phyloP scores from a whole-genome alignment of 2,113 vertebrate genomes.

The Mola mola region DNA sequence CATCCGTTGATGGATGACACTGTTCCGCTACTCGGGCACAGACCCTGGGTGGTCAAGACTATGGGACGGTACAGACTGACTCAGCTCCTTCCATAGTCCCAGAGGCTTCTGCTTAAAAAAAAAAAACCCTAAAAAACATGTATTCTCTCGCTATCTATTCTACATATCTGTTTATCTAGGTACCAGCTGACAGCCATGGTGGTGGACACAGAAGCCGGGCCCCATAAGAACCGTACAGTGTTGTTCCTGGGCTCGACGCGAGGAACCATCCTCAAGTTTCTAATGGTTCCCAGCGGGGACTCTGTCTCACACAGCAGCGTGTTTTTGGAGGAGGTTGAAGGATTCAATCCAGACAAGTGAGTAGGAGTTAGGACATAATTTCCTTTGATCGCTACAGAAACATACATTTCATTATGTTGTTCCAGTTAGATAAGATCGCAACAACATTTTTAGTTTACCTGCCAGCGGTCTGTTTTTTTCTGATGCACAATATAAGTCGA shows the following conservation, averaged over 20 bases:
- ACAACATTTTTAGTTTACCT: no score
- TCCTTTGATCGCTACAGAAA: constrained; percentile 25
- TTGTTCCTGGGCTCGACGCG: constrained; percentile 93
- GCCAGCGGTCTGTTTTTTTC: no score
- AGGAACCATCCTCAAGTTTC: constrained; percentile 94
- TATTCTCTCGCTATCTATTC: constrained; percentile 15
- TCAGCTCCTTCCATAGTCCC: constrained; percentile 12
- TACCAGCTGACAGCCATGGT: constrained; percentile 92
- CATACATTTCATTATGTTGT: constrained; percentile 22
- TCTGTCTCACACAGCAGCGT: constrained; percentile 81
- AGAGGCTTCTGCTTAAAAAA: no score
- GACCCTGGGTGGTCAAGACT: constrained; percentile 93
- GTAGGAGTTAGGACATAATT: constrained; percentile 41
- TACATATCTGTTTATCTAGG: constrained; percentile 67
- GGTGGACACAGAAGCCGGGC: constrained; percentile 90
- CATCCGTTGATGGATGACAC: constrained; percentile 97
- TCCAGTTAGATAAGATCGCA: no score
- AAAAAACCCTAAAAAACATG: not conserved
- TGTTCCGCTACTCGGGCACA: constrained; percentile 88
- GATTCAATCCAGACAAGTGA: constrained; percentile 92
- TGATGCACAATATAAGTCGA: no score
- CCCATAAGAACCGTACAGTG: constrained; percentile 90
- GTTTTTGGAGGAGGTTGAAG: constrained; percentile 95
- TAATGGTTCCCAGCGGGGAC: constrained; percentile 84
- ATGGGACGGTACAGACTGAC: constrained; percentile 78